A percentile compares a stretch with the other conserved stretches of the same genome.
Evolutionary conservation across 2,888 invertebrate species (phyloP).

Genomic region (Xestia ashworthii): DNA sequence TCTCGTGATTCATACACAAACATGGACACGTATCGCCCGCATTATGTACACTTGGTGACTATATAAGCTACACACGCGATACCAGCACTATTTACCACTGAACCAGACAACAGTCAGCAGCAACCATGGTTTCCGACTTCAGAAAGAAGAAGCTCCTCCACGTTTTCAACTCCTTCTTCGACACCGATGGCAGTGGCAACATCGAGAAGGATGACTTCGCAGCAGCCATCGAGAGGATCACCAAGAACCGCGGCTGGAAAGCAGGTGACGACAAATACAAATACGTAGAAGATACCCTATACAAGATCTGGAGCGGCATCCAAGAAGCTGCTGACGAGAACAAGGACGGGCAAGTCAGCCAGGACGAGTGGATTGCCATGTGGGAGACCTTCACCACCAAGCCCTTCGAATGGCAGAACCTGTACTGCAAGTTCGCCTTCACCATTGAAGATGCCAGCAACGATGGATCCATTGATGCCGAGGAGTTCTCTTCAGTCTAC

Average conservation of each 20-base stretch:
- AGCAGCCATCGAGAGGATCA: conserved; percentile 95
- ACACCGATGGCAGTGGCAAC: conserved; percentile 96
- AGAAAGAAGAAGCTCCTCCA: conserved; percentile 96
- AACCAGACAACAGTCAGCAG: conserved; percentile 72
- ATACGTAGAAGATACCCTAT: conserved; percentile 93
- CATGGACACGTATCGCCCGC: conserved; percentile 30
- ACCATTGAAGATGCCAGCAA: conserved; percentile 96
- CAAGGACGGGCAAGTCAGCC: conserved; percentile 94
- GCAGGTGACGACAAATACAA: conserved; percentile 93
- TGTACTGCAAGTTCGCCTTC: conserved; percentile 96
- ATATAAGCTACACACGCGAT: conserved; percentile 55
- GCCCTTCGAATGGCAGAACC: conserved; percentile 95
- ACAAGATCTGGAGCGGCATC: conserved; percentile 96
- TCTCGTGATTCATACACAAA: conserved; percentile 64
- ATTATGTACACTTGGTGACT: conserved; percentile 42
- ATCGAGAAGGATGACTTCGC: conserved; percentile 97
- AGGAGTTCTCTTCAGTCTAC: conserved; percentile 95
- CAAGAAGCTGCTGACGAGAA: conserved; percentile 95
- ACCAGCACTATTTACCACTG: conserved; percentile 42
- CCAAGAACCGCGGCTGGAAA: conserved; percentile 94
- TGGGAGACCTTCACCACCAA: conserved; percentile 93
- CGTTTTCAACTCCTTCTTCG: conserved; percentile 97
- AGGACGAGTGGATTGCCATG: conserved; percentile 76
- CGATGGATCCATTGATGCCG: conserved; percentile 93
- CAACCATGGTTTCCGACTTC: conserved; percentile 94